Base-by-base conservation (phyloP, 2,797 vertebrate species). In the Hybognathus amarus region DNA sequence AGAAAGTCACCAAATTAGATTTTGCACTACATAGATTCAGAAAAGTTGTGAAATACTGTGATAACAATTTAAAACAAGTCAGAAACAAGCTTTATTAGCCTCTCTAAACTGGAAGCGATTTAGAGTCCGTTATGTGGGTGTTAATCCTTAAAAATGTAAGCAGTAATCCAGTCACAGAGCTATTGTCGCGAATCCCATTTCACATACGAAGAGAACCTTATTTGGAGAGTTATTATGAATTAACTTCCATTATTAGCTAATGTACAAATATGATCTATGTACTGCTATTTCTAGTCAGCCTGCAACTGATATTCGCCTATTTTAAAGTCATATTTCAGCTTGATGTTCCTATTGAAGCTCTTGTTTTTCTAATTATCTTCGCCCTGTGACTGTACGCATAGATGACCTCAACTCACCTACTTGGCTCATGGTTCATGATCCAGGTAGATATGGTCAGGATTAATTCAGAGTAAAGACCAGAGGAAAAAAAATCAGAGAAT, bases 81-180 rank as follows among this genome's bases (percentile, higher is more conserved):
- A 63, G 17, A 56, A 61, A 54, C 69, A 18, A 71, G 42, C 38
- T 77, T 38, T 77, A 77, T 77, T 64, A 64, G 64, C 59, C 59
- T 47, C 59, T 33, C 59, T 77, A 47, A 47, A 6, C 59, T 33
- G 59, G n/a, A 64, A 64, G 30, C 18, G 1, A 64, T 64, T 64
- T 63, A 45, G 54, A 61, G 5, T 77, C 59, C 18, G 2, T 61
- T 61, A 45, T 11, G n/a, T 22, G 30, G 5, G 17, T 64, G 40
- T 77, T 77, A 47, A 64, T 77, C 27, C 24, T 77, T 61, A 77
- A 64, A 69, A 47, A 77, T 47, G 59, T n/a, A 64, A 22, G 40
- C 2, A 0, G 27, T 64, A 77, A 64, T 64, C 59, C 76, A 64
- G 70, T 11, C 27, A 52, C 45, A 33, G 6, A 77, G 59, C 59